Conservation (phyloP, 2,888 invertebrate genomes). For the Corythucha ciliata region DNA sequence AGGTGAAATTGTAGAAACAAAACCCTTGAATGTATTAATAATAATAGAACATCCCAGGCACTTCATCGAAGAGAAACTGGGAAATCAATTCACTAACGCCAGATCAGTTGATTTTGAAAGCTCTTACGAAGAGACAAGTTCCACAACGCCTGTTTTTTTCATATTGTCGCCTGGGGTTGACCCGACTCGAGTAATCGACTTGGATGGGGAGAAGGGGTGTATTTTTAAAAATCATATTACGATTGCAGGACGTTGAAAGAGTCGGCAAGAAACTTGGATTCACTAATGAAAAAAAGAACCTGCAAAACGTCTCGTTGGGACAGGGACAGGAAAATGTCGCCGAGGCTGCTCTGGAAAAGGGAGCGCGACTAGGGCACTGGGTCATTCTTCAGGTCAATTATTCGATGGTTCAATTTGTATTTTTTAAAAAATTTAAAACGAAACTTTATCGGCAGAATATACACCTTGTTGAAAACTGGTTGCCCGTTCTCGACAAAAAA, state of each 20-base stretch:
- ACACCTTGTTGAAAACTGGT: constrained; percentile 83
- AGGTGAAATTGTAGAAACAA: constrained; percentile 43
- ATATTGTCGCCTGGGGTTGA: constrained; percentile 91
- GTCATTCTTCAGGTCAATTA: constrained; percentile 69
- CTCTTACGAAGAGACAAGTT: constrained; percentile 76
- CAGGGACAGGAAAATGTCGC: constrained; percentile 92
- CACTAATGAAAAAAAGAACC: constrained; percentile 66
- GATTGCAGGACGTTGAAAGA: constrained; percentile 67
- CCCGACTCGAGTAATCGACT: constrained; percentile 60
- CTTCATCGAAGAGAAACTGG: constrained; percentile 83
- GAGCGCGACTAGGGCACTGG: constrained; percentile 75
- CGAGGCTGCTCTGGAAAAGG: constrained; percentile 72
- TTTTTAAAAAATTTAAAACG: background rate
- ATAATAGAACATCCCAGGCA: constrained; percentile 44
- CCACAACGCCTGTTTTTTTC: constrained; percentile 82
- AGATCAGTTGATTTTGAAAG: constrained; percentile 70
- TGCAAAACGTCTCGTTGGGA: constrained; percentile 87
- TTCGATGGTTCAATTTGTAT: background rate
- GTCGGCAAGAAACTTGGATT: constrained; percentile 73
- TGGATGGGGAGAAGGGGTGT: too few species aligned
- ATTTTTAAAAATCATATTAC: background rate
- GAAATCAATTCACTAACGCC: constrained; percentile 69
- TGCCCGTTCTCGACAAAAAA: constrained; percentile 79
- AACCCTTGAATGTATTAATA: background rate
- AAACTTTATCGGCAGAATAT: constrained; percentile 58